Conservation (phyloP, 2,797 vertebrate species). For the Decapterus maruadsi region DNA sequence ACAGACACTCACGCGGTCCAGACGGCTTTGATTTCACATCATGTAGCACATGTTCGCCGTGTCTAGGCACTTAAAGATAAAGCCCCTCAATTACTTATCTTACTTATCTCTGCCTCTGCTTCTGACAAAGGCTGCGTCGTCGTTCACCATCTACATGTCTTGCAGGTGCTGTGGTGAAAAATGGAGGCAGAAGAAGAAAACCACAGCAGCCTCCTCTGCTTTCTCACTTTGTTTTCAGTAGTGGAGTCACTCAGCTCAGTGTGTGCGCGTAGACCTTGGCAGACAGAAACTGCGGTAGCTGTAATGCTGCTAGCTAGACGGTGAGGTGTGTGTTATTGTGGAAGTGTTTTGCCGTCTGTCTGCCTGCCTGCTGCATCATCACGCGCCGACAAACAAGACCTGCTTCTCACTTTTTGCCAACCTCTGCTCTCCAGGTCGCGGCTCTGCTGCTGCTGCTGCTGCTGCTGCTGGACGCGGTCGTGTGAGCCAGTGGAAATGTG, state of each 20-base stretch:
- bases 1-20: conserved; percentile 14
- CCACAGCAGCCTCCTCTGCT: conserved; percentile 50
- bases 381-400: conserved; percentile 55
- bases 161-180: conserved; percentile 66
- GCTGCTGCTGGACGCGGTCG: not conserved
- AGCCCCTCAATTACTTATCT: not conserved
- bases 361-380: conserved; percentile 52
- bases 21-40: conserved; percentile 29
- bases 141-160: conserved; percentile 44
- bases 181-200: conserved; percentile 36
- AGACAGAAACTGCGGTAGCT: conserved; percentile 43
- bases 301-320: conserved; percentile 64
- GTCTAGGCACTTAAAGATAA: conserved; percentile 3
- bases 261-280: conserved; percentile 39
- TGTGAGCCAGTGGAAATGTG: conserved; percentile 29
- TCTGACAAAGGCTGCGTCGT: conserved; percentile 37
- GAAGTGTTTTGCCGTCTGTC: conserved; percentile 53
- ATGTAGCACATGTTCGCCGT: conserved; percentile 30
- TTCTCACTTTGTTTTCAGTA: conserved; percentile 50
- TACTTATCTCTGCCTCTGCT: not conserved
- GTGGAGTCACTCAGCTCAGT: conserved; percentile 38
- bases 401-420: conserved; percentile 39
- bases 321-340: conserved; percentile 69
- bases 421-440: conserved; percentile 1
- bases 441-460: not conserved